phyloP scores from a whole-genome alignment of 1,140 invertebrate species.

The Hestina assimilis region DNA sequence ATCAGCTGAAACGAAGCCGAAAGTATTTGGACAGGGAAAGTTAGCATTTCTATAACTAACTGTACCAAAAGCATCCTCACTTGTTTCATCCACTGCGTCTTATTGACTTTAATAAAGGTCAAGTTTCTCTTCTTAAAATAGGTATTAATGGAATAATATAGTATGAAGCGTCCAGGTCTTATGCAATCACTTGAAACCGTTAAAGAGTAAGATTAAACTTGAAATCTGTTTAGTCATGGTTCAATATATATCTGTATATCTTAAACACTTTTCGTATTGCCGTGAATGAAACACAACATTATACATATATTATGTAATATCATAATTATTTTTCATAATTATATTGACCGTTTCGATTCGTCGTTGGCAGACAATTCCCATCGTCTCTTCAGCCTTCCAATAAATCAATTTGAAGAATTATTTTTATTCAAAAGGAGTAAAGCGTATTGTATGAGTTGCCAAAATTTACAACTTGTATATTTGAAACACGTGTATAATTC shows the following conservation, averaged over 20 bases:
- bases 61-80: conserved; percentile 9
- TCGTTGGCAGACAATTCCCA: no score
- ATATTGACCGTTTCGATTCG: no score
- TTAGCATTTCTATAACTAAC: conserved; percentile 26
- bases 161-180: neutral
- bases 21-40: conserved; percentile 54
- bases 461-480: no score
- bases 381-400: no score
- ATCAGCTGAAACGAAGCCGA: conserved; percentile 45
- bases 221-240: neutral
- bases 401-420: no score
- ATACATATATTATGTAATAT: no score
- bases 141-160: neutral
- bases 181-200: neutral
- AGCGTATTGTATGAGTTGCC: no score
- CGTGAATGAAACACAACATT: no score
- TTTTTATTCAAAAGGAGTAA: no score
- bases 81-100: conserved; percentile 5
- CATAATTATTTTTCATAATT: no score
- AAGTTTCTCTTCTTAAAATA: neutral
- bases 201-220: neutral
- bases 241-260: no score
- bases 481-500: neutral
- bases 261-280: no score
- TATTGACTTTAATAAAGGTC: conserved; percentile 9